Conservation (phyloP, 1,140 invertebrate genomes). For the Cherax destructor region DNA sequence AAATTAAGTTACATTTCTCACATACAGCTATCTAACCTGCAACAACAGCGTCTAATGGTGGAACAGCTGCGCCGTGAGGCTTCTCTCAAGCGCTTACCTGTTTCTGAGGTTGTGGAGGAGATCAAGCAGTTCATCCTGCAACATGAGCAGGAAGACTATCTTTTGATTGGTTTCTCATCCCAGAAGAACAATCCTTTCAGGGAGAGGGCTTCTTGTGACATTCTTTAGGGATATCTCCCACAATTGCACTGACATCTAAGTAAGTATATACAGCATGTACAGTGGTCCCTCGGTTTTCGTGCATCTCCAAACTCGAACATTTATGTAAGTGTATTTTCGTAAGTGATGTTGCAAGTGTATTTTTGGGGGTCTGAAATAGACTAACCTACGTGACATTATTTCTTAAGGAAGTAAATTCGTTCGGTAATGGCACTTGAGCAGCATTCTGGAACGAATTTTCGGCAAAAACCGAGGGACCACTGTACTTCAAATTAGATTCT, state of each 20-base stretch:
- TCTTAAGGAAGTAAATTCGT: too few relatives aligned
- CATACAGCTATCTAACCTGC: slow-evolving; percentile 85
- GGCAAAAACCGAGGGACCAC: too few relatives aligned
- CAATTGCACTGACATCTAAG: not conserved
- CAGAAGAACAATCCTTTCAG: slow-evolving; percentile 98
- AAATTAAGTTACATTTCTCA: not conserved
- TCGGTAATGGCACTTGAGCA: too few relatives aligned
- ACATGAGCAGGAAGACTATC: slow-evolving; percentile 94
- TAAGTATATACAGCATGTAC: not conserved
- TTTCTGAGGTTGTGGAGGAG: slow-evolving; percentile 93
- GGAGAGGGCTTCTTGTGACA: slow-evolving; percentile 82
- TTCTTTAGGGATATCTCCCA: slow-evolving; percentile 30
- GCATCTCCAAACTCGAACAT: too few relatives aligned
- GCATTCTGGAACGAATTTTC: too few relatives aligned
- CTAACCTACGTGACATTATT: too few relatives aligned
- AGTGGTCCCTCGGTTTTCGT: too few relatives aligned
- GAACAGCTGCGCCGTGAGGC: slow-evolving; percentile 95
- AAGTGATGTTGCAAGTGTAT: too few relatives aligned
- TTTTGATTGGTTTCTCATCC: slow-evolving; percentile 95
- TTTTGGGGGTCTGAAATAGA: too few relatives aligned
- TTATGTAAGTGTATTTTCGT: too few relatives aligned
- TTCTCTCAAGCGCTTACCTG: slow-evolving; percentile 88
- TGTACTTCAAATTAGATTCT: too few relatives aligned
- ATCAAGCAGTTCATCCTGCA: slow-evolving; percentile 95
- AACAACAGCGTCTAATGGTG: slow-evolving; percentile 93